Base-by-base conservation (phyloP, 2,888 invertebrate genomes). In the Prenolepis imparis region DNA sequence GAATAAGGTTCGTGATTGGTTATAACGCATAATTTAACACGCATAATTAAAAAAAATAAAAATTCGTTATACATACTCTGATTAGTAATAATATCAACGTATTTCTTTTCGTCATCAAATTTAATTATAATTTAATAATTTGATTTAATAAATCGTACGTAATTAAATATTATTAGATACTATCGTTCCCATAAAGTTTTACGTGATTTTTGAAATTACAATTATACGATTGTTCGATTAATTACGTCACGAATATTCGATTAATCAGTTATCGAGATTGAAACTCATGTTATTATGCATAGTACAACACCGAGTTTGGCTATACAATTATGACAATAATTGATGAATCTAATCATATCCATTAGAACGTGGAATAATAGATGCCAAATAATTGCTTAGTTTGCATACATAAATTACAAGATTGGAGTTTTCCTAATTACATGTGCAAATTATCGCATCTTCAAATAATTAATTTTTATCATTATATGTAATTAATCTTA, bases 41-140 rank as follows among this genome's bases (percentile, higher is more conserved):
- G 3, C 4, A 32, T 57, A 48, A 11, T 59, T 48, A 5, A 9
- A 24, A 41, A 41, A 57, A 67, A 36, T 61, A 6, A 0, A 36
- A 48, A 1, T 15, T 12, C 3, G 1, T 6, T 2, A 12, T 18
- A 21, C 6, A 64, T 32, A 44, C 5, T 82, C 80, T 86, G 82
- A 87, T 88, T 84, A 72, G 44, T 74, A 83, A 59, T 74, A 21
- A 74, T 82, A 66, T 78, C 57, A 36, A n/a, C 21, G 48, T 24
- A 66, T 66, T 32, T 9, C 36, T 11, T 75, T 67, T 70, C 67
- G 48, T 52, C 15, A 12, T 52, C 15, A 12, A 82, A 78, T 86
- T 82, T 78, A 87, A 87, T 87, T 88, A 87, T 81, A 82, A 57
- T 68, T 44, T 15, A 41, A 87, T 77, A 82, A 52, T 68, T 44